These are phyloP conservation scores for Eupithecia subumbrata DNA, from an alignment of 2,888 invertebrate genomes.

Conservation along the genomic window DNA sequence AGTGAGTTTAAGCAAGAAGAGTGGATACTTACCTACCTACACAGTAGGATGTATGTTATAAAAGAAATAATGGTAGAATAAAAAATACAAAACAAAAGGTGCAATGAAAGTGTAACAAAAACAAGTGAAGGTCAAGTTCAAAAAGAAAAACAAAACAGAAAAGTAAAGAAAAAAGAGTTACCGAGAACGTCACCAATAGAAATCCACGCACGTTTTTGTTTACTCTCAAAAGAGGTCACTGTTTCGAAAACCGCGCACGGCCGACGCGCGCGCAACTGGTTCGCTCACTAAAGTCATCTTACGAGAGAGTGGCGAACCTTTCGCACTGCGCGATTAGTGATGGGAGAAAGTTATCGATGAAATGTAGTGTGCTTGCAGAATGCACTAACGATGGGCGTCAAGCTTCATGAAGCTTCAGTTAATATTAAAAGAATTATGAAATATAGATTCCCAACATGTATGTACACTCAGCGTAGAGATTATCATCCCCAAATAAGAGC, in stretches of 20 bases:
- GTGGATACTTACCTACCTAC: background rate
- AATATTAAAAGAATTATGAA: background rate
- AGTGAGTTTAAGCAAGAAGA: background rate
- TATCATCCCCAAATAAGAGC: background rate
- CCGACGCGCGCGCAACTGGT: conserved; percentile 57
- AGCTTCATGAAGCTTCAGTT: background rate
- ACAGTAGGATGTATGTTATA: background rate
- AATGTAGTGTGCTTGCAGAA: conserved; percentile 8
- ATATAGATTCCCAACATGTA: background rate
- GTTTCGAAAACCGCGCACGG: conserved; percentile 54
- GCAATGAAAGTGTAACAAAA: background rate
- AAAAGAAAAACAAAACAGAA: background rate
- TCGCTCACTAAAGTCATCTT: conserved; percentile 71
- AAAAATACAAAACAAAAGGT: background rate
- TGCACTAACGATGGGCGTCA: background rate
- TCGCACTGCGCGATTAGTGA: conserved; percentile 59
- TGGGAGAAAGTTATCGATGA: conserved; percentile 38
- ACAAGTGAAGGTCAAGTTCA: conserved; percentile 5
- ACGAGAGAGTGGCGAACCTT: conserved; percentile 63
- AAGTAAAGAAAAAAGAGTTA: conserved; percentile 26
- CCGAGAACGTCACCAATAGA: conserved; percentile 30
- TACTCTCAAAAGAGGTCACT: conserved; percentile 62
- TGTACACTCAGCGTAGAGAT: background rate
- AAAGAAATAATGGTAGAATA: background rate
- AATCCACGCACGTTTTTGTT: conserved; percentile 52